phyloP scores from a whole-genome alignment of 2,113 vertebrate genomes.

The Chionomys nivalis region DNA sequence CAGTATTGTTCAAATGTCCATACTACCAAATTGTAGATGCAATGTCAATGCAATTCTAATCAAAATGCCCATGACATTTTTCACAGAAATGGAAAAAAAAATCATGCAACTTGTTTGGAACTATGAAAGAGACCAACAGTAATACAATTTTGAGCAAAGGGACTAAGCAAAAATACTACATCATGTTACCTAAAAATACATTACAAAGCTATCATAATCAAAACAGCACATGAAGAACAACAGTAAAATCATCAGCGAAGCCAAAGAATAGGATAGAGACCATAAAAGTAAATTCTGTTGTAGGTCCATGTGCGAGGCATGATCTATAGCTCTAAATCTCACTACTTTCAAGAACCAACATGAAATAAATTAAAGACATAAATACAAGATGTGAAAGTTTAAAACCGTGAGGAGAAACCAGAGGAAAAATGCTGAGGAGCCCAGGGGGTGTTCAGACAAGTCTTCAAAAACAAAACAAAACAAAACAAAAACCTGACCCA shows the following conservation, averaged over 20 bases:
- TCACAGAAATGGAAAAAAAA: background rate
- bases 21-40: background rate
- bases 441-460: background rate
- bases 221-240: background rate
- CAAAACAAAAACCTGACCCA: background rate
- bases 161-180: background rate
- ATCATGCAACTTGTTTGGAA: background rate
- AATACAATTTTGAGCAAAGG: background rate
- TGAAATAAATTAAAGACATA: background rate
- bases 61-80: background rate
- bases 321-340: background rate
- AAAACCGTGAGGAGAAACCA: background rate
- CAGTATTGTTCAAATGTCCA: background rate
- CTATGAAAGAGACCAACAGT: background rate
- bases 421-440: background rate
- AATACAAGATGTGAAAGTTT: background rate
- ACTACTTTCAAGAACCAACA: background rate
- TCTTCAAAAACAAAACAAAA: background rate
- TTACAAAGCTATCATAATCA: background rate
- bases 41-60: background rate
- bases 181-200: background rate
- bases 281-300: background rate
- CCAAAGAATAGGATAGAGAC: background rate
- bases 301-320: background rate
- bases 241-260: background rate